Conservation (phyloP, 2,888 invertebrate species). For the Acrocyrtus sp. region DNA sequence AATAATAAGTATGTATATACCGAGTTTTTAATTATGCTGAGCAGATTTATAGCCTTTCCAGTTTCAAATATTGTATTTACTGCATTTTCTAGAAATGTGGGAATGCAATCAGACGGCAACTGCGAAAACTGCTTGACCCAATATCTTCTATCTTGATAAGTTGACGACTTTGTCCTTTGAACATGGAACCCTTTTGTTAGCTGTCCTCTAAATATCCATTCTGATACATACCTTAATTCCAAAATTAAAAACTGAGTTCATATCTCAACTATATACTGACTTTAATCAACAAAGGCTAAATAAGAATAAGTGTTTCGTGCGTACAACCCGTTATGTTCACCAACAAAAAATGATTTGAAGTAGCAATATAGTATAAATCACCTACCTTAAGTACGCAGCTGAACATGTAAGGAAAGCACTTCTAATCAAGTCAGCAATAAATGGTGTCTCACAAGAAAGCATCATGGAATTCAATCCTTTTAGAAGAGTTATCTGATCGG, state of each 20-base stretch:
- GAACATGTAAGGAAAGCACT: constrained; percentile 54
- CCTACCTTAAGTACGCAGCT: constrained; percentile 59
- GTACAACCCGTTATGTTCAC: too few species aligned
- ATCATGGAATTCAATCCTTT: constrained; percentile 55
- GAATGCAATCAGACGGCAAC: constrained; percentile 47
- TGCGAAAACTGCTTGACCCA: constrained; percentile 61
- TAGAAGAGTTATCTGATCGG: constrained; percentile 51
- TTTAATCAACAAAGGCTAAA: too few species aligned
- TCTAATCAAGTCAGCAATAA: constrained; percentile 51
- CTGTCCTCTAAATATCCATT: constrained; percentile 61
- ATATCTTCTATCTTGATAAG: constrained; percentile 55
- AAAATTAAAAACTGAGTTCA: not conserved
- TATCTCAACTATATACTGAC: too few species aligned
- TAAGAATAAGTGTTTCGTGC: too few species aligned
- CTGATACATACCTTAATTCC: constrained; percentile 56
- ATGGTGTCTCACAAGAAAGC: constrained; percentile 49
- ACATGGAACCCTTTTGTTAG: constrained; percentile 60
- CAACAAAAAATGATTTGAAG: too few species aligned
- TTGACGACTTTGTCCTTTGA: constrained; percentile 20
- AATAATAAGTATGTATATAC: constrained; percentile 17
- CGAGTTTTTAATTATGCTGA: constrained; percentile 51
- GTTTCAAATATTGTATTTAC: constrained; percentile 57
- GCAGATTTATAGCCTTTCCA: constrained; percentile 58
- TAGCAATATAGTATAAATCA: too few species aligned
- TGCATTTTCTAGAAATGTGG: constrained; percentile 53